A percentile compares a stretch with the other conserved stretches of the same genome.
Evolutionary conservation across 53 echinoderm and acorn worm genomes (phyloP).

Genomic region (Paracentrotus lividus): DNA sequence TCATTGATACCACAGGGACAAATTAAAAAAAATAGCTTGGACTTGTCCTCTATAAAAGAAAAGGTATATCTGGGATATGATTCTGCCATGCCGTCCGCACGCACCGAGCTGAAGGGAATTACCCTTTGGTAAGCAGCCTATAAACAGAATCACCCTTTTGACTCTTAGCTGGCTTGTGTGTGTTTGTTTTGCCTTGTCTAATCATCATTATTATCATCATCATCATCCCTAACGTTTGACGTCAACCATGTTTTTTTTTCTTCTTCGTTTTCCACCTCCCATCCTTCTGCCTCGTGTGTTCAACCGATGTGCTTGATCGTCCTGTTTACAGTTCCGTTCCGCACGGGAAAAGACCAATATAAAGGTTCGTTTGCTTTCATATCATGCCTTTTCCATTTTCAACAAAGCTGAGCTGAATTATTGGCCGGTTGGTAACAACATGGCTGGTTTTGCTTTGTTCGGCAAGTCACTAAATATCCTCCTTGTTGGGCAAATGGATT

Average conservation of each 20-base stretch:
- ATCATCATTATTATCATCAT: neutral
- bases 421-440: no score
- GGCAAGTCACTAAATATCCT: no score
- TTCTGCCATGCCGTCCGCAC: no score
- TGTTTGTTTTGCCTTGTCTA: neutral
- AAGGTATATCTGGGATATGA: no score
- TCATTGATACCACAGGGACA: no score
- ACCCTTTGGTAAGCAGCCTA: no score
- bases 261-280: constrained; percentile 38
- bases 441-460: no score
- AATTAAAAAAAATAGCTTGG: no score
- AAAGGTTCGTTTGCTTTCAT: constrained; percentile 90
- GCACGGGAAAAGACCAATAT: constrained; percentile 89
- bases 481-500: no score
- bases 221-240: constrained; percentile 48
- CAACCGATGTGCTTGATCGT: constrained; percentile 66
- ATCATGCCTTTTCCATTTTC: neutral
- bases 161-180: neutral
- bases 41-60: no score
- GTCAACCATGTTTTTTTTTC: constrained; percentile 48
- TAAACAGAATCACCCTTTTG: neutral
- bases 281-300: neutral
- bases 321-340: constrained; percentile 82
- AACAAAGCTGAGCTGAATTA: no score
- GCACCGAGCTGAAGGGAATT: no score